Conservation (phyloP, 2,797 vertebrate species). For the Hypotaenidia okinawae region DNA sequence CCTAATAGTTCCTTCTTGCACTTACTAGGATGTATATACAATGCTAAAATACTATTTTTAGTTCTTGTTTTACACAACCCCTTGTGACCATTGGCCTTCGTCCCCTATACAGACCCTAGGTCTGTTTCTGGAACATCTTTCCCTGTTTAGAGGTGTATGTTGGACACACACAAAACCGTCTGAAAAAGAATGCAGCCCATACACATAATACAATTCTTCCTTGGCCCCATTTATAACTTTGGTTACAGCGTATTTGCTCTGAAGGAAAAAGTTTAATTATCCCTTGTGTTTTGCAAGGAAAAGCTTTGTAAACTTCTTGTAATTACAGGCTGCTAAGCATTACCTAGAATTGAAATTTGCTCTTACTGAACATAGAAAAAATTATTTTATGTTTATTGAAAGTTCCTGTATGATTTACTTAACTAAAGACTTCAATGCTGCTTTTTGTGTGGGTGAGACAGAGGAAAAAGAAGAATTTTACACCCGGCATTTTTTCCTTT, state of each 20-base stretch:
- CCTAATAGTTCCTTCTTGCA: neutral
- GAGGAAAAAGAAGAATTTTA: neutral
- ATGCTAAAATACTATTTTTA: neutral
- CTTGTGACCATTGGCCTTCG: neutral
- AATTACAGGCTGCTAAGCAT: slow-evolving; percentile 1
- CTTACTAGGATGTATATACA: neutral
- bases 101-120: neutral
- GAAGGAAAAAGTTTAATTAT: neutral
- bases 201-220: neutral
- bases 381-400: neutral
- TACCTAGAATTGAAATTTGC: neutral
- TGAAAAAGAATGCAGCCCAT: neutral
- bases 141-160: neutral
- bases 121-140: neutral
- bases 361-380: neutral
- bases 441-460: neutral
- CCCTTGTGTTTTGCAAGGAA: neutral
- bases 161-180: neutral
- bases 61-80: neutral
- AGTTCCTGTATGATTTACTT: neutral
- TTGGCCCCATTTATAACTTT: neutral
- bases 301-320: neutral
- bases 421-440: neutral
- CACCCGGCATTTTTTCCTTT: neutral
- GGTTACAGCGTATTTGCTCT: neutral